Evolutionary conservation across 2,797 vertebrate genomes (phyloP).

Genomic region (Eurystomus glaucurus): DNA sequence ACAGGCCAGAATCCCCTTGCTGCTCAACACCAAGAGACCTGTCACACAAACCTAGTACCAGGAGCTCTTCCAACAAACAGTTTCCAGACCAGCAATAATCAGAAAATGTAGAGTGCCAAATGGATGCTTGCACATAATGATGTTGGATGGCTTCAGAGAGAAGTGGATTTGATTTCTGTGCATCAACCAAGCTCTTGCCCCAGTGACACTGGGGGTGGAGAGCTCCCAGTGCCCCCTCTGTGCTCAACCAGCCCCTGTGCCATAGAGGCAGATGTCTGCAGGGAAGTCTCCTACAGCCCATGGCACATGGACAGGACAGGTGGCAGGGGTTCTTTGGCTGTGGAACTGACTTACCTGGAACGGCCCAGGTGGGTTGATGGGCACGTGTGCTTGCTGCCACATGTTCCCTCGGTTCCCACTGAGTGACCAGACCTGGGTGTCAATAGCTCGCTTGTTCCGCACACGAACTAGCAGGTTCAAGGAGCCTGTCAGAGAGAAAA

Average conservation of each 20-base stretch:
- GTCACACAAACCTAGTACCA: not conserved
- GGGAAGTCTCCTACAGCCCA: not conserved
- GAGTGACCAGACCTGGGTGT: slow-evolving; percentile 90
- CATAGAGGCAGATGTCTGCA: not conserved
- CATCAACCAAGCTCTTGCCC: not conserved
- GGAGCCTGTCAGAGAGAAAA: slow-evolving; percentile 82
- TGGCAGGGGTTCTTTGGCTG: not conserved
- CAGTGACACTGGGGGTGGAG: not conserved
- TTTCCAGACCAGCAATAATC: not conserved
- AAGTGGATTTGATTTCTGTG: not conserved
- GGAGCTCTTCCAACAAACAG: not conserved
- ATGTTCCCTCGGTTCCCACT: slow-evolving; percentile 90
- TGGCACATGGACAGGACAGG: not conserved
- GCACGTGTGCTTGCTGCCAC: slow-evolving; percentile 92
- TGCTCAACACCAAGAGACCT: not conserved
- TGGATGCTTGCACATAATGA: not conserved
- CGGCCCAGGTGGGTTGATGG: slow-evolving; percentile 91
- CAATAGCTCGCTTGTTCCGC: slow-evolving; percentile 89
- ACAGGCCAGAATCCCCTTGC: not conserved
- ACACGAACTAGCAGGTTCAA: slow-evolving; percentile 93
- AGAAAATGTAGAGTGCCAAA: not conserved
- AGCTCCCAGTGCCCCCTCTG: not conserved
- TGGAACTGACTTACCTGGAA: slow-evolving; percentile 90
- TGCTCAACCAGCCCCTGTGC: not conserved
- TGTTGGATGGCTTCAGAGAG: not conserved